phyloP scores from a whole-genome alignment of 2,797 vertebrate species.

The Gadopsis bispinosus region DNA sequence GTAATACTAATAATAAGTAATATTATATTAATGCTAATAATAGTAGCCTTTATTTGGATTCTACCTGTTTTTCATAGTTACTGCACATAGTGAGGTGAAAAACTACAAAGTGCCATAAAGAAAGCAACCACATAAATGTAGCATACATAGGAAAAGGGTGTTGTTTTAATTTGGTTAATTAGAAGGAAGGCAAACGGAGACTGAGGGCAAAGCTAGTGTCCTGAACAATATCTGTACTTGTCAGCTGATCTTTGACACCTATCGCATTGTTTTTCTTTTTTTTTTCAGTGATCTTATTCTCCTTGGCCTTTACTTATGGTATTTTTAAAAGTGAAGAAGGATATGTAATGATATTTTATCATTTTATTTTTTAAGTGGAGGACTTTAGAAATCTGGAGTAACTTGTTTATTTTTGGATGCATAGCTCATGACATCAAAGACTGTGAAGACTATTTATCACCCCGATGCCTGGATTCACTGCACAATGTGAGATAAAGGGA shows the following conservation, averaged over 20 bases:
- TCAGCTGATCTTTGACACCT: not conserved
- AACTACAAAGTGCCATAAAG: not conserved
- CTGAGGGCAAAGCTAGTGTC: not conserved
- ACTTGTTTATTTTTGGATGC: not conserved
- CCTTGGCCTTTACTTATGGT: not conserved
- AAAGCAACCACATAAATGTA: not conserved
- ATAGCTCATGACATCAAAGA: not conserved
- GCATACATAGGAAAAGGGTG: no score
- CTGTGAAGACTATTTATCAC: not conserved
- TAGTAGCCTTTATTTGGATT: not conserved
- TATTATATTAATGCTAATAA: not conserved
- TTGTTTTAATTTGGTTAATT: not conserved
- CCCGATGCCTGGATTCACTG: not conserved
- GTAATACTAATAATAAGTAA: not conserved
- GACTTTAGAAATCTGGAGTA: not conserved
- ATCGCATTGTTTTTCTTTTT: not conserved
- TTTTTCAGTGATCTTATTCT: not conserved
- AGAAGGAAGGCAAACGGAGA: not conserved
- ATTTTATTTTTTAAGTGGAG: not conserved
- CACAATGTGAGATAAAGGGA: slow-evolving; percentile 16
- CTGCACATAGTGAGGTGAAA: not conserved
- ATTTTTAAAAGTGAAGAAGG: not conserved
- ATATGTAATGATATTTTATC: not conserved
- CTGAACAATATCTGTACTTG: not conserved
- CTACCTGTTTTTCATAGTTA: not conserved